Conservation (phyloP, 2,797 vertebrate genomes). For the Falco columbarius region DNA sequence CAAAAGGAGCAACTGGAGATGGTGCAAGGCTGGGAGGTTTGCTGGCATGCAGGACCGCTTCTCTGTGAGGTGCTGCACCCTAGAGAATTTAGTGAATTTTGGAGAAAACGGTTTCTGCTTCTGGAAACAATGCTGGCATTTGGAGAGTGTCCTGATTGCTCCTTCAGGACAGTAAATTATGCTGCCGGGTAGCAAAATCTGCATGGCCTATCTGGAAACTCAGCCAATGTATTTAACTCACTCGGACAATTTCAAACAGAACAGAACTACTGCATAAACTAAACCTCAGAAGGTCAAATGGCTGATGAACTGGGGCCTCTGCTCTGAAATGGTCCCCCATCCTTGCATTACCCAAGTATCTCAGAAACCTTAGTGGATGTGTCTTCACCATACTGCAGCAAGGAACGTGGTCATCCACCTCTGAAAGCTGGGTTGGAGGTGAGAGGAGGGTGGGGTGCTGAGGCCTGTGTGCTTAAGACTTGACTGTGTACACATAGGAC, state of each 20-base stretch:
- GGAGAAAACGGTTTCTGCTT: neutral
- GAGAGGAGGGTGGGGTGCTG: neutral
- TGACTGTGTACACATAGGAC: neutral
- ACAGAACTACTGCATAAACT: neutral
- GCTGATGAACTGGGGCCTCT: neutral
- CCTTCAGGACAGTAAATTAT: neutral
- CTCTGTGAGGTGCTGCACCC: neutral
- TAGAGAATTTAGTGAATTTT: neutral
- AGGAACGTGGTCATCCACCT: neutral
- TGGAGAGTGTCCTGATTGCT: neutral
- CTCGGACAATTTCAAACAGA: neutral
- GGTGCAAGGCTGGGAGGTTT: neutral
- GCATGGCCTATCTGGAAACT: neutral
- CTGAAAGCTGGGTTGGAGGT: neutral
- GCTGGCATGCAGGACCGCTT: fast-evolving
- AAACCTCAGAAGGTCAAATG: neutral
- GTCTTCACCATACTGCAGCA: neutral
- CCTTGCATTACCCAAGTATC: neutral
- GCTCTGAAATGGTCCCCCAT: neutral
- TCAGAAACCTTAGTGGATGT: neutral
- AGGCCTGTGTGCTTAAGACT: neutral
- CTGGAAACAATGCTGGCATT: neutral
- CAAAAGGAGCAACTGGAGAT: neutral
- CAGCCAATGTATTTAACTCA: fast-evolving
- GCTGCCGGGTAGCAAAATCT: neutral